Base-by-base conservation (phyloP, 2,888 invertebrate species). In the Nomada flava region DNA sequence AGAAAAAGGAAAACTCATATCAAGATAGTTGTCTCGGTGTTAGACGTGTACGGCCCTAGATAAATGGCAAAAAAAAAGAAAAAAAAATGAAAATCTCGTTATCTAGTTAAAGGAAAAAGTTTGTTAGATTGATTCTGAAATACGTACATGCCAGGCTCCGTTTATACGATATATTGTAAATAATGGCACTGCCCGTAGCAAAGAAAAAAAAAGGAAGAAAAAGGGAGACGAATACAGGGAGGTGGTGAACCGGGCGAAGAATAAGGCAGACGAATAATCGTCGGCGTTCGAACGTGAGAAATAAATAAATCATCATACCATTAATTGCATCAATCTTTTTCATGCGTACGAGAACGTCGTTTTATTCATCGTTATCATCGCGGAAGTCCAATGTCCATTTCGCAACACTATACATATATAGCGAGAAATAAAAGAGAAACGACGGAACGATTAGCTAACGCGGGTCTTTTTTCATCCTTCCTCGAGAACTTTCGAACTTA, bases 1-100 rank as follows among this genome's bases (percentile, higher is more conserved):
- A 80, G 68, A 72, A 76, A 90, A 90, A 89, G 90, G 89, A 88
- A 91, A 92, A 93, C 92, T 93, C 93, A 93, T 93, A 94, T 94
- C 93, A 93, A 79, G 90, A 91, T 93, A 93, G 93, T 93, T 93
- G 91, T 93, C 90, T 93, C 92, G 92, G 91, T 94, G 93, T 93
- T 94, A 94, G 93, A 92, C 91, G 92, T 93, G 93, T 93, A 93
- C 92, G 92, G 90, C 89, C 86, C 89, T 92, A 91, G 92, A 89
- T 91, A 92, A 91, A 70, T 29, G 60, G 47, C 57, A 42, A 42
- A 57, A 63, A 42, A 42, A 57, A 63, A 69, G 9, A 67, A 53
- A 67, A 71, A 73, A 57, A 73, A 63, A 73, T 57, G 55, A 47
- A 91, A 93, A 91, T 93, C 92, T 93, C 93, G 93, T 94, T 93